Evolutionary conservation across 2,113 vertebrate genomes (phyloP), one percentile per base, ranked within the genome.

Genomic region (Bungarus multicinctus): DNA sequence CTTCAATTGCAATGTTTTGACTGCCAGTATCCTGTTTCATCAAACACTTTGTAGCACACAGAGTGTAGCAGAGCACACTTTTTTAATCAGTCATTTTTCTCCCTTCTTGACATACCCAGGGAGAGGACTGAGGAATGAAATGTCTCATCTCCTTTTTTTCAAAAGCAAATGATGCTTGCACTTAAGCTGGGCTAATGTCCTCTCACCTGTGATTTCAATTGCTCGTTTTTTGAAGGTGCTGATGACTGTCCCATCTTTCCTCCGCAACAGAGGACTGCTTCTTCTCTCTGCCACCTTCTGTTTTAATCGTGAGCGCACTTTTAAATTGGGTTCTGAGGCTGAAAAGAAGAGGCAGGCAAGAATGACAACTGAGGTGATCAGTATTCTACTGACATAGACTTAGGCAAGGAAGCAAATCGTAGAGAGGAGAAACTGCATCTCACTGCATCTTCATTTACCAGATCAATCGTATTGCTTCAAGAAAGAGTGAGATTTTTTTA

Each of bases 321-420:
- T 99, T 97, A 99, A 97, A 97, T 99, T 99, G 88, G 99, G 99
- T 96, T 99, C 99, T 0, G 99, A 99, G 55, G 99, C 99, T 99
- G 92, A 3, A 27, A 92, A 27, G 52, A 45, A n/a, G 50, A 30
- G 23, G 39, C 27, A 10, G 6, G 39, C 10, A 12, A 39, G 12
- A 18, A 60, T 30, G 54, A 57, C 39, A 69, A 9, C 18, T 10
- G 23, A 12, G 16, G 30, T 22, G 11, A 18, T 45, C 11, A n/a
- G 10, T 8, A 4, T 89, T 50, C 52, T 45, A 25, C 39, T 52
- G 4, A 14, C 18, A 9, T 47, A n/a, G 8, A 22, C 4, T 39
- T 55, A 91, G 4, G 74, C 43, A 69, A 34, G n/a, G 47, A 64
- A 43, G 39, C 23, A 86, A 54, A 34, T 14, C 34, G 27, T 12